Evolutionary conservation across 2,797 vertebrate genomes (phyloP).

Genomic region (Valencia hispanica): DNA sequence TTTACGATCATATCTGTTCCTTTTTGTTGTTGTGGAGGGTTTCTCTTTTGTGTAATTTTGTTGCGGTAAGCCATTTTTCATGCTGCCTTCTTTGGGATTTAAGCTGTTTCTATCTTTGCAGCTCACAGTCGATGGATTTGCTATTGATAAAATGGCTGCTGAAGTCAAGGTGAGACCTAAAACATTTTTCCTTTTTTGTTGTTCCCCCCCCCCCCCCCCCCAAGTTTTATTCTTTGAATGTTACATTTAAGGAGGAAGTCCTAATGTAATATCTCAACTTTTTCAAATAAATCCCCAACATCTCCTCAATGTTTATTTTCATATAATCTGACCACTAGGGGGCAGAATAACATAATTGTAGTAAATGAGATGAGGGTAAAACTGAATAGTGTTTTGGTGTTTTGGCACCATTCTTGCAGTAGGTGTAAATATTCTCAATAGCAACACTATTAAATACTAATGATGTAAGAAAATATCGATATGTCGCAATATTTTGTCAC

Average conservation of each 20-base stretch:
- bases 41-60: too few species aligned
- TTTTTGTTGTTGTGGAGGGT: background rate
- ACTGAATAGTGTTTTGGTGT: too few species aligned
- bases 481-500: too few species aligned
- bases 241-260: background rate
- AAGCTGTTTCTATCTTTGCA: slow-evolving; percentile 60
- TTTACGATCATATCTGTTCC: background rate
- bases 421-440: too few species aligned
- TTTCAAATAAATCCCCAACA: too few species aligned
- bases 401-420: too few species aligned
- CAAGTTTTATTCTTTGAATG: background rate
- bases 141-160: slow-evolving; percentile 95
- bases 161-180: slow-evolving; percentile 92
- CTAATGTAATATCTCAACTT: background rate
- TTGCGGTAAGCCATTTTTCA: background rate
- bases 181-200: background rate
- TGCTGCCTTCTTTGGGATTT: background rate
- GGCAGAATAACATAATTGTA: background rate
- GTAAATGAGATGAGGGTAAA: too few species aligned
- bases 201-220: too few species aligned
- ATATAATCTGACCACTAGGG: slow-evolving; percentile 9
- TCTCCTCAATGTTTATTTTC: too few species aligned
- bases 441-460: too few species aligned
- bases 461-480: too few species aligned
- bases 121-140: slow-evolving; percentile 96